Conservation (phyloP, 2,113 vertebrate species). For the Lophotis ruficrista region DNA sequence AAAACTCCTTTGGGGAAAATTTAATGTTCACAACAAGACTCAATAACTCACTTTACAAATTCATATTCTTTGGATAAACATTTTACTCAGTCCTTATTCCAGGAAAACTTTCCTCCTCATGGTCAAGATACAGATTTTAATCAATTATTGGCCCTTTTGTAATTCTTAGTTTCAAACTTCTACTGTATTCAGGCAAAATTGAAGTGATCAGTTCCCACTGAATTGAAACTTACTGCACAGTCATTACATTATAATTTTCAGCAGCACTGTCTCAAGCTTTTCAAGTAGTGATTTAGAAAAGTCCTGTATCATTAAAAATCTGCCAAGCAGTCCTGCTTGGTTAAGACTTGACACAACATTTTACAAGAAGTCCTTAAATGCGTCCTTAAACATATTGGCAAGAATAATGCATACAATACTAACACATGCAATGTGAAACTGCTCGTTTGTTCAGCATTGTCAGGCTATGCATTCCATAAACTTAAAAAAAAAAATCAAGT, state of each 20-base stretch:
- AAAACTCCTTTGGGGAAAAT: neutral
- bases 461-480: neutral
- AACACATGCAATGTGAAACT: neutral
- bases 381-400: neutral
- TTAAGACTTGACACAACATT: neutral
- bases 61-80: neutral
- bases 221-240: neutral
- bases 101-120: neutral
- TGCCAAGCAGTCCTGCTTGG: neutral
- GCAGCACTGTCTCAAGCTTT: neutral
- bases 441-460: neutral
- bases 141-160: neutral
- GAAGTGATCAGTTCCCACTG: neutral
- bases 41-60: neutral
- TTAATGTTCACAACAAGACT: neutral
- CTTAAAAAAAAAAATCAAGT: neutral
- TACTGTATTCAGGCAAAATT: neutral
- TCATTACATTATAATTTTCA: neutral
- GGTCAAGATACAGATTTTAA: neutral
- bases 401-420: neutral
- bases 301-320: neutral
- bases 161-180: neutral
- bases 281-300: neutral
- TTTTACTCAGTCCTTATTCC: neutral
- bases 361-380: neutral